Evolutionary conservation across 1,140 invertebrate species (phyloP).

Genomic region (Drosophila insularis): DNA sequence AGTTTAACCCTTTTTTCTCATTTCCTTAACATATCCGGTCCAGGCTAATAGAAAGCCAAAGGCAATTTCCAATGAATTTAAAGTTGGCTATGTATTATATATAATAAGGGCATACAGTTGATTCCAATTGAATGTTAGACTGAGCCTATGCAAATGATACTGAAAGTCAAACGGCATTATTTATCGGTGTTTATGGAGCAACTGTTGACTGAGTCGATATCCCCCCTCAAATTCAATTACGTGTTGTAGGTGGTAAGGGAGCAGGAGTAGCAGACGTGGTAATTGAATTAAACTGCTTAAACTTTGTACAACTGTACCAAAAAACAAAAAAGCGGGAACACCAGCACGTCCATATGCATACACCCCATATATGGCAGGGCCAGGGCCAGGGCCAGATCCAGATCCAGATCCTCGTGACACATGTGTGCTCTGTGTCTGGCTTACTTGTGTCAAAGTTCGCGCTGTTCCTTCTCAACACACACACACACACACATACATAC

Average conservation of each 20-base stretch:
- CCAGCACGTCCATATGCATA: neutral
- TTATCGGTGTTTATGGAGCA: slow-evolving; percentile 43
- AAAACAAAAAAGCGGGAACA: neutral
- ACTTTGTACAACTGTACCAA: slow-evolving; percentile 57
- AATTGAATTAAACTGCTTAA: slow-evolving; percentile 74
- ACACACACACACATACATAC: slow-evolving; percentile 35
- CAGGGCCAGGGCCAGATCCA: slow-evolving; percentile 3
- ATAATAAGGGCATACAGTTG: neutral
- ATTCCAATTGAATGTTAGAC: slow-evolving; percentile 13
- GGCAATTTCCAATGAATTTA: neutral
- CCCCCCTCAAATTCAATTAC: slow-evolving; percentile 62
- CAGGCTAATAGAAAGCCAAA: slow-evolving; percentile 12
- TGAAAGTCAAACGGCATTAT: slow-evolving; percentile 58
- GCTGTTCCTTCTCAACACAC: slow-evolving; percentile 43
- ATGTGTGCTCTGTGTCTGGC: slow-evolving; percentile 41
- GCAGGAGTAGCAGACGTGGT: slow-evolving; percentile 44
- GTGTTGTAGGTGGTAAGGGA: slow-evolving; percentile 42
- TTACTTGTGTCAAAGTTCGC: slow-evolving; percentile 62
- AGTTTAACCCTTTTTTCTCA: slow-evolving; percentile 43
- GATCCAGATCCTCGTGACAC: slow-evolving; percentile 26
- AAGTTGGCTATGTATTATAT: neutral
- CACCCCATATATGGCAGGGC: neutral
- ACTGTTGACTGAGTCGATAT: slow-evolving; percentile 32
- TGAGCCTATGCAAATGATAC: slow-evolving; percentile 63
- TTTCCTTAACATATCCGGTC: slow-evolving; percentile 29